These are phyloP conservation scores for Brotula barbata DNA, from an alignment of 2,797 vertebrate genomes.

Conservation along the genomic window DNA sequence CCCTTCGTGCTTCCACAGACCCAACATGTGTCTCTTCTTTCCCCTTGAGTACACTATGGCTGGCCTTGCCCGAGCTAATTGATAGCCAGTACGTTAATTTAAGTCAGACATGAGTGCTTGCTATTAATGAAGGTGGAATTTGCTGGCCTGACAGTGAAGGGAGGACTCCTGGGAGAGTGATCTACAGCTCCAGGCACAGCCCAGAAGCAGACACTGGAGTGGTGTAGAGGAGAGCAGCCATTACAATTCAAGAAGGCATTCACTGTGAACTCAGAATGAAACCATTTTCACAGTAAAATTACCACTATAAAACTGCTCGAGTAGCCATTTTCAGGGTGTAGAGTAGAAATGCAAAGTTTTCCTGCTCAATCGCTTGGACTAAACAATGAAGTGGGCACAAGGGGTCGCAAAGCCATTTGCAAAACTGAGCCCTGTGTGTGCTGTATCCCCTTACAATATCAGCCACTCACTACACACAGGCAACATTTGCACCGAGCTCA, in stretches of 20 bases:
- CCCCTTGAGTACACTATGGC: constrained; percentile 51
- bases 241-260: constrained; percentile 56
- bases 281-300: constrained; percentile 56
- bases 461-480: no score
- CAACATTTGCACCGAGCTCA: constrained; percentile 70
- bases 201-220: constrained; percentile 43
- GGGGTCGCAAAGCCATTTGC: constrained; percentile 14
- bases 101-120: constrained; percentile 74
- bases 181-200: constrained; percentile 57
- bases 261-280: constrained; percentile 54
- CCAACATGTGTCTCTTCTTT: constrained; percentile 36
- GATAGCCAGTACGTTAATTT: constrained; percentile 76
- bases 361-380: constrained; percentile 29
- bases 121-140: constrained; percentile 77
- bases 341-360: constrained; percentile 36
- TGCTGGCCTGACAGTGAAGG: constrained; percentile 70
- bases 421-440: constrained; percentile 43
- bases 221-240: constrained; percentile 40
- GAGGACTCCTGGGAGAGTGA: constrained; percentile 63
- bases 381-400: constrained; percentile 37
- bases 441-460: constrained; percentile 46
- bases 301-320: constrained; percentile 46
- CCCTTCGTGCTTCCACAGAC: constrained; percentile 9
- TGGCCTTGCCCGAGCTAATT: constrained; percentile 70
- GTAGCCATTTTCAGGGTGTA: constrained; percentile 29